Evolutionary conservation across 1,140 invertebrate genomes (phyloP).

Genomic region (Drosophila grimshawi): DNA sequence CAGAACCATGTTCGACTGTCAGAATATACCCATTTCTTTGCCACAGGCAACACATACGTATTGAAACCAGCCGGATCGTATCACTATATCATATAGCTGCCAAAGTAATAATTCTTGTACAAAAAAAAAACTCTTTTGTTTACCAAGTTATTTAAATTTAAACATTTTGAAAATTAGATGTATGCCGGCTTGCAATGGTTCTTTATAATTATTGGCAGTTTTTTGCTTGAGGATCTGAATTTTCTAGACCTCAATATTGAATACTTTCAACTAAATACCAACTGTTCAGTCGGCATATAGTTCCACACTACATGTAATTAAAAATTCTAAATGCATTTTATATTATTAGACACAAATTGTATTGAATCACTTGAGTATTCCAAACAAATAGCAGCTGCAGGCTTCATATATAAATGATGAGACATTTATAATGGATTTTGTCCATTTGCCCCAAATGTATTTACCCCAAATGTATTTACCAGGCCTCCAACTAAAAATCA

Average conservation of each 20-base stretch:
- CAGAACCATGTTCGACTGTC: no score
- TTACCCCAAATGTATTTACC: not conserved
- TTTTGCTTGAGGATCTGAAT: not conserved
- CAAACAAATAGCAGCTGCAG: conserved; percentile 17
- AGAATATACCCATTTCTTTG: no score
- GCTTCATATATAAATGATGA: conserved; percentile 10
- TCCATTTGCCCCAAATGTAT: conserved; percentile 4
- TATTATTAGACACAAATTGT: not conserved
- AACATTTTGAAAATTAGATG: no score
- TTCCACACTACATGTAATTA: not conserved
- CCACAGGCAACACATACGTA: no score
- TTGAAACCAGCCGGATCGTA: no score
- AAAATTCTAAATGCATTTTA: not conserved
- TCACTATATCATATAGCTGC: no score
- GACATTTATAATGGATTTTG: conserved; percentile 9
- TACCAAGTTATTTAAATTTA: no score
- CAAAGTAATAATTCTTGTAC: no score
- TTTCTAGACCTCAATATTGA: not conserved
- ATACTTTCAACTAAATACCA: not conserved
- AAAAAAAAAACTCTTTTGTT: no score
- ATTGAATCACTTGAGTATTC: conserved; percentile 8
- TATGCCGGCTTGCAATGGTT: no score
- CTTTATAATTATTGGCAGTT: not conserved
- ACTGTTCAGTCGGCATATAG: not conserved
- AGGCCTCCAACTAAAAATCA: conserved; percentile 7